Percentiles rank a stretch among this genome's conserved stretches.
These are phyloP conservation scores for Zaprionus lachaisei DNA, from an alignment of 1,140 invertebrate species.

Conservation along the genomic window DNA sequence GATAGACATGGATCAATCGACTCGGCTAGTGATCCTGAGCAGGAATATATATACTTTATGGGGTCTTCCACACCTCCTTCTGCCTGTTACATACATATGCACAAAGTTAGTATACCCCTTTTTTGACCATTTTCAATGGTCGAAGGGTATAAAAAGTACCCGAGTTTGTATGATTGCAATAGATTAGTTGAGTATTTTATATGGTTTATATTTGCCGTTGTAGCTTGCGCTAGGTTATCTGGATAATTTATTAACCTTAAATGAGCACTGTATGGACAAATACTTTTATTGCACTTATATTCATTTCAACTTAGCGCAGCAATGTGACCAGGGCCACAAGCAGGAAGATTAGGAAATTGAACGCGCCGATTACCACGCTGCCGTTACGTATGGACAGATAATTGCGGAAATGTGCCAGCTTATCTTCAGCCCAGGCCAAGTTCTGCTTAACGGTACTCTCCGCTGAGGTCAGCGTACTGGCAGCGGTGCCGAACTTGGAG, in stretches of 20 bases:
- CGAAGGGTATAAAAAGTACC: not conserved
- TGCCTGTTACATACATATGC: too few relatives aligned
- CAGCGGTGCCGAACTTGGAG: constrained; percentile 59
- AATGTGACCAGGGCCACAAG: constrained; percentile 62
- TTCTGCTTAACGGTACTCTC: constrained; percentile 59
- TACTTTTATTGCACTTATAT: constrained; percentile 44
- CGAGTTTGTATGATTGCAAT: not conserved
- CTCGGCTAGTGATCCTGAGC: too few relatives aligned
- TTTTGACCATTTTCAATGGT: too few relatives aligned
- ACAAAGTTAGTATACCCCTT: too few relatives aligned
- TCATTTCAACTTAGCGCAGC: constrained; percentile 40
- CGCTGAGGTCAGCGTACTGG: constrained; percentile 53
- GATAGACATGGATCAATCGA: too few relatives aligned
- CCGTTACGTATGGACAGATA: constrained; percentile 58
- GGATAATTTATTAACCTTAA: constrained; percentile 32
- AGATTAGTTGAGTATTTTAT: constrained; percentile 36
- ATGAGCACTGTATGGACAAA: constrained; percentile 47
- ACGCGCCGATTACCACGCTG: constrained; percentile 53
- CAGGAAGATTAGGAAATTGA: constrained; percentile 65
- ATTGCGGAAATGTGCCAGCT: constrained; percentile 53
- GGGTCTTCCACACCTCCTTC: too few relatives aligned
- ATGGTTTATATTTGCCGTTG: constrained; percentile 15
- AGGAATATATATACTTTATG: too few relatives aligned
- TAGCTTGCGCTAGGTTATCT: constrained; percentile 43
- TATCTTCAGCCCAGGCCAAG: constrained; percentile 54